Base-by-base conservation (phyloP, 2,797 vertebrate species). In the Sandelia bainsii region DNA sequence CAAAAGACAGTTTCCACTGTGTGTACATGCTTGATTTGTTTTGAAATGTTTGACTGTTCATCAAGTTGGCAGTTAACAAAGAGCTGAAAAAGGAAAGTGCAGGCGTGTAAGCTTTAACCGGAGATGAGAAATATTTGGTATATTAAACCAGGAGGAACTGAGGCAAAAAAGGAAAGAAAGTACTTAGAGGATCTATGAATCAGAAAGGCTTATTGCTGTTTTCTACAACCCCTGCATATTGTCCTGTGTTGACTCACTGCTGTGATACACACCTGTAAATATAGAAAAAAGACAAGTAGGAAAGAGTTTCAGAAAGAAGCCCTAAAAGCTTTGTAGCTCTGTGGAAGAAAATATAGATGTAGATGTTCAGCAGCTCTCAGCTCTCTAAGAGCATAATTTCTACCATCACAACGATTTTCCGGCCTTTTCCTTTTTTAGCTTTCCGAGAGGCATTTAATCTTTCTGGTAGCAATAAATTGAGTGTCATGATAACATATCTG, bases 401-500 rank as follows among this genome's bases (percentile, higher is more conserved):
- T 12, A 27, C 16, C 0, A 0, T 75, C n/a, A 53, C 44, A 66
- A 17, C 11, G 22, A 27, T 39, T 71, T 37, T 6, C 29, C 22
- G 40, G 20, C 25, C 27, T 44, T 62, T 75, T n/a, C 20, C 1
- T 22, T 50, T 57, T 68, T 50, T 19, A 51, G 50, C 5, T 42
- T 67, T 39, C 17, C 58, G 59, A 72, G 32, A 76, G 44, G 1
- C 34, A 11, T 68, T 82, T 82, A 32, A 78, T 81, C 79, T 83
- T 75, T 84, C 11, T 46, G 16, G 17, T 72, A 27, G 40, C 39
- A 42, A 19, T 22, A 37, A 75, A 69, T n/a, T 64, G 44, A 69
- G 44, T 74, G 77, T 62, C 32, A 40, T 46, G 10, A 72, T 62
- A 32, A 32, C 46, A 32, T 5, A 53, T 69, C 8, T 80, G 65